Evolutionary conservation across 2,888 invertebrate genomes (phyloP).

Genomic region (Adineta ricciae): DNA sequence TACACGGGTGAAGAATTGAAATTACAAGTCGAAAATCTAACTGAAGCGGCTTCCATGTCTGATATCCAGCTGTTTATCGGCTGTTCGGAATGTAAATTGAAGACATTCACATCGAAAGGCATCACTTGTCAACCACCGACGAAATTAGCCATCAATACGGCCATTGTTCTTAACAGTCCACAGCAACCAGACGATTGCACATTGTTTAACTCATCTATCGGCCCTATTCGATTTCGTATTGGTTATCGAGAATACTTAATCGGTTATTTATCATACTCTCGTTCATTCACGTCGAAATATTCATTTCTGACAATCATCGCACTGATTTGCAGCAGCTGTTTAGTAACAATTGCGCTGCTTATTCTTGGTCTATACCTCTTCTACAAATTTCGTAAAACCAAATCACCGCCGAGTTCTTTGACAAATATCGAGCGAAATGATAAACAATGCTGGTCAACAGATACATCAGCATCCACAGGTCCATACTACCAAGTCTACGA

Average conservation of each 20-base stretch:
- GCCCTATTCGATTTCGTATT: background rate
- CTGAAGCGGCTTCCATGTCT: background rate
- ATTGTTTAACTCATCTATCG: background rate
- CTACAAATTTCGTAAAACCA: background rate
- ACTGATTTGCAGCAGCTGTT: background rate
- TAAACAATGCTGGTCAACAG: background rate
- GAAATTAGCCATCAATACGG: background rate
- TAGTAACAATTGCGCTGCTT: background rate
- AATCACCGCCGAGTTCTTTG: background rate
- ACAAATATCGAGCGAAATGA: background rate
- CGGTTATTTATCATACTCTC: background rate
- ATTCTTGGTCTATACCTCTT: background rate
- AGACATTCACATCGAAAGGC: background rate
- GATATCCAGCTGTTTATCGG: constrained; percentile 4
- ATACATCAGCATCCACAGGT: background rate
- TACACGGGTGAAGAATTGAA: constrained; percentile 23
- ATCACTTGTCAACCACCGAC: background rate
- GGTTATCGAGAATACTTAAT: constrained; percentile 20
- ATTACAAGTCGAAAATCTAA: constrained; percentile 11
- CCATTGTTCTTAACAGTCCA: background rate
- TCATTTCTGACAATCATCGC: background rate
- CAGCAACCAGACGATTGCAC: background rate
- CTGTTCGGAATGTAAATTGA: background rate
- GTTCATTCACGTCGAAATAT: background rate
- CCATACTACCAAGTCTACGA: constrained; percentile 14